Evolutionary conservation across 2,888 invertebrate species (phyloP), one percentile per base, ranked within the genome.

Genomic region (Lasioglossum oenotherae): DNA sequence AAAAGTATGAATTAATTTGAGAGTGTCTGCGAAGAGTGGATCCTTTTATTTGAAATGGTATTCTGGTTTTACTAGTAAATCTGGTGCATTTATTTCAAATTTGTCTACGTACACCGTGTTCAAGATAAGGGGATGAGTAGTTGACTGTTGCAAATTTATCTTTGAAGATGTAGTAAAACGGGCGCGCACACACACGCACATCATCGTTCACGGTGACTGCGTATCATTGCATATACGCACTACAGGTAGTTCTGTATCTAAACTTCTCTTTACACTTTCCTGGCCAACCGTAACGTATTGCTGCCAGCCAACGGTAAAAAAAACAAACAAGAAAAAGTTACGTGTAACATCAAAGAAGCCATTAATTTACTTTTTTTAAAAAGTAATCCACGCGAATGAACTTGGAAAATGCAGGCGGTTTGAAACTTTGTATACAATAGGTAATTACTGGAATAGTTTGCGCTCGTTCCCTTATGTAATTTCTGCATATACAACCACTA

Each of bases 181-280:
- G 12, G 3, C 12, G 12, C 44, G 0, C 12, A 44, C 12, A 12
- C 44, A 44, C 12, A 44, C 44, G 79, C 74, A 74, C 73, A 75
- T 83, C 23, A 77, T 83, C 76, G 75, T 88, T 88, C 79, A 82
- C 82, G 85, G 82, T 82, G 78, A 75, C 35, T 73, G 87, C 75
- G 78, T 87, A 83, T 79, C 76, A 72, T 85, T 86, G 88, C 84
- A 88, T 81, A 78, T 79, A 86, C 88, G 84, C 88, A 86, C 74
- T 80, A 44, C n/a, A 74, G 73, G 74, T 82, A 77, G 81, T 81
- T 80, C 74, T 73, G 67, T 60, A 74, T 88, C 87, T 86, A 84
- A 73, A 77, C 77, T 74, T 79, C 80, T 75, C 83, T 74, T 83
- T 83, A 82, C 85, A 84, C 84, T 76, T 87, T 85, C 80, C 88